phyloP scores from a whole-genome alignment of 2,888 invertebrate species.

The Odontomyia ornata region DNA sequence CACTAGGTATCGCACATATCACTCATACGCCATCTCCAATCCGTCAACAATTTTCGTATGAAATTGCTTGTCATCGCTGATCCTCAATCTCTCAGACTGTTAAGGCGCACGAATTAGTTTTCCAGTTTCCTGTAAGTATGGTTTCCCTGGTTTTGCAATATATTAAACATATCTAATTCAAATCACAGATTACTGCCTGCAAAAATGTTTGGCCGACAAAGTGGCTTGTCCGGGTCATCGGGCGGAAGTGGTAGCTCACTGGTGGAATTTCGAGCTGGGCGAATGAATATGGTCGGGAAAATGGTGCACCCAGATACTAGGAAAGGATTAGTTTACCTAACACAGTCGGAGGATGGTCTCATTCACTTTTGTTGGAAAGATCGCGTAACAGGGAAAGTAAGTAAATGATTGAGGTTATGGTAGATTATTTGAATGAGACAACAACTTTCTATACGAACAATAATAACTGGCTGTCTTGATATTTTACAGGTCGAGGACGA shows the following conservation, averaged over 20 bases:
- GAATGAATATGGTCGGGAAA: slow-evolving; percentile 89
- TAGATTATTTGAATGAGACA: background rate
- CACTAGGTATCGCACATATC: background rate
- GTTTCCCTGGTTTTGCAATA: background rate
- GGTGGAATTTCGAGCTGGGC: slow-evolving; percentile 95
- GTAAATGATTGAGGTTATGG: slow-evolving; percentile 42
- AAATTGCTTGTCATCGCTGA: slow-evolving; percentile 43
- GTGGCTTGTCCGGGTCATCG: slow-evolving; percentile 78
- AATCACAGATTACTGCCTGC: background rate
- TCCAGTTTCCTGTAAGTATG: background rate
- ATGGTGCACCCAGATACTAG: slow-evolving; percentile 70
- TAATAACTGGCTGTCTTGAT: too few relatives aligned
- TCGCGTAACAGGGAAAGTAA: slow-evolving; percentile 79
- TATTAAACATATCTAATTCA: background rate
- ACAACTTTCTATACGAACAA: background rate
- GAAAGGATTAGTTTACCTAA: slow-evolving; percentile 71
- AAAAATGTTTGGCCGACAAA: slow-evolving; percentile 64
- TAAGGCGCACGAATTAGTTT: background rate
- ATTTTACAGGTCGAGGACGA: slow-evolving; percentile 84
- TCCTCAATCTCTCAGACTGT: background rate
- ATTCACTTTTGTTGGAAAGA: slow-evolving; percentile 99
- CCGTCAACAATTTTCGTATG: slow-evolving; percentile 38
- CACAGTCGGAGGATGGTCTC: slow-evolving; percentile 95
- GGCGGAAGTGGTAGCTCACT: slow-evolving; percentile 88
- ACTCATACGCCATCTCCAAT: slow-evolving; percentile 21